Conservation (phyloP, 2,888 invertebrate genomes). For the Nemotelus pantherinus region DNA sequence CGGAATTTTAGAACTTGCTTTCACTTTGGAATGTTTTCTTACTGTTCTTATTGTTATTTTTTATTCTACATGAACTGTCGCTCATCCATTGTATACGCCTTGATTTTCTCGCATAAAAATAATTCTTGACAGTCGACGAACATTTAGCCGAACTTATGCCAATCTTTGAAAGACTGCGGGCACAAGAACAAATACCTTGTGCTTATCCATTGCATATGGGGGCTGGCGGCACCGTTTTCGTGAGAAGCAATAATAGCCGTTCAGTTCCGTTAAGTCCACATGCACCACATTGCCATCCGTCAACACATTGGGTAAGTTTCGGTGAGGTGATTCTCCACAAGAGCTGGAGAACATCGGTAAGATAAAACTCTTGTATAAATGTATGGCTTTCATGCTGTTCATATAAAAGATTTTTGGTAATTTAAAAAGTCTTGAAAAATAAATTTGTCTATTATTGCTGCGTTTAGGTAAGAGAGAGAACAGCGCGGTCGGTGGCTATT, state of each 20-base stretch:
- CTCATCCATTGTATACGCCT: constrained; percentile 3
- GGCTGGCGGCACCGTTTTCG: constrained; percentile 73
- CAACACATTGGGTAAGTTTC: constrained; percentile 71
- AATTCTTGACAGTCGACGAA: constrained; percentile 79
- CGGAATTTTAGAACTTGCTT: constrained; percentile 7
- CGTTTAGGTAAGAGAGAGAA: constrained; percentile 88
- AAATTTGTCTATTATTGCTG: neutral
- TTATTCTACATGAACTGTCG: constrained; percentile 25
- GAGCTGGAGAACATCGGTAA: neutral
- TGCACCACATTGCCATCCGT: constrained; percentile 73
- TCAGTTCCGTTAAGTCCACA: constrained; percentile 72
- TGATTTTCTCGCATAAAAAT: constrained; percentile 5
- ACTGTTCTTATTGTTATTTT: constrained; percentile 32
- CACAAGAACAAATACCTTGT: constrained; percentile 90
- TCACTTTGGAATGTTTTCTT: constrained; percentile 30
- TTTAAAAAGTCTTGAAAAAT: neutral
- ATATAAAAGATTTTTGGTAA: too few species aligned
- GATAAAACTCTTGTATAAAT: constrained; percentile 1
- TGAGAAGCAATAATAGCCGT: constrained; percentile 70
- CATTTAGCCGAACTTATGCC: constrained; percentile 95
- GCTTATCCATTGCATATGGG: constrained; percentile 90
- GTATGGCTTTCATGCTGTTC: neutral
- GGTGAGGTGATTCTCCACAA: constrained; percentile 27
- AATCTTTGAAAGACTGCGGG: constrained; percentile 92
- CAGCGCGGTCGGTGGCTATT: constrained; percentile 92